Base-by-base conservation (phyloP, 35 echinoderm and acorn worm genomes). In the Hemicentrotus pulcherrimus region DNA sequence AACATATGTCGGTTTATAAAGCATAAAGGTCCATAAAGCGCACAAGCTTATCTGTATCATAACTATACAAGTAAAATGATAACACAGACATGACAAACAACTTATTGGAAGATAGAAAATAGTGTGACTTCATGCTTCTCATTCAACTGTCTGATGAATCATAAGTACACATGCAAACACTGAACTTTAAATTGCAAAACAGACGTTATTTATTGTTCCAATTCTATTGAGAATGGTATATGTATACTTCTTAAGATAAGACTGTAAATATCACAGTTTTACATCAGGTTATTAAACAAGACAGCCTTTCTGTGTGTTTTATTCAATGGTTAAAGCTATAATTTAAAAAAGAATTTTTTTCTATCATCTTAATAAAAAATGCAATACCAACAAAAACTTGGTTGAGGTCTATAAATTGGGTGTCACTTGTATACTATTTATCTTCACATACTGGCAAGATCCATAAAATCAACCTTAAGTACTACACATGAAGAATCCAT, bases 391-490 rank as follows among this genome's bases (percentile, higher is more conserved):
- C 24, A 28, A 22, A 7, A 78, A 78, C n/a, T 78, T 78, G 9
- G 5, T 28, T 78, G 19, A 78, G 65, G 65, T 78, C 22, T n/a
- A 78, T 28, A 78, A 70, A 78, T 5, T 78, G 65, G 65, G 65
- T 78, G 22, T 78, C 2, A 78, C 24, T 78, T 22, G 22, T 28
- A 78, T 78, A n/a, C 3, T 78, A 22, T 28, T 78, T 9, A 78
- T 28, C 22, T 78, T 78, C 3, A 90, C 46, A 35, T 24, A 35
- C 88, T 90, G 88, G 88, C 88, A 90, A 90, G 88, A 90, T 90
- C 46, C 12, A 13, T 90, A 32, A 90, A 89, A 90, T 45, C 46
- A 90, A 16, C n/a, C 24, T 90, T 16, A 90, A 45, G 6, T 24
- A 90, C 5, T 7, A 78, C 24, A 22, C 6, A 22, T 78, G 65